Base-by-base conservation (phyloP, 2,888 invertebrate genomes). In the Xestobium rufovillosum region DNA sequence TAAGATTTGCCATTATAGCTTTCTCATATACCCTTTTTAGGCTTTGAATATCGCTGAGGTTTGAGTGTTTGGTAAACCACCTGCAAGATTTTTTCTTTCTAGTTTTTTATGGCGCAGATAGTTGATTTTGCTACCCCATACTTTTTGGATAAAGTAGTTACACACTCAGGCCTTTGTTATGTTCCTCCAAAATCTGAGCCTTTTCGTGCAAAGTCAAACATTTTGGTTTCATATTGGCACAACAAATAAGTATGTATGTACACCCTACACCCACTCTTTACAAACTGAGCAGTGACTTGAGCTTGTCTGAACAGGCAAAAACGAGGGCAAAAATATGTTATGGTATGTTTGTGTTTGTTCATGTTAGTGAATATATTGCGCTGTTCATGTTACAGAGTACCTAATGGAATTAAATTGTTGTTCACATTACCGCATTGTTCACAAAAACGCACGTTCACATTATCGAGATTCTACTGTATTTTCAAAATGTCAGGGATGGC, bases 51-150 rank as follows among this genome's bases (percentile, higher is more conserved):
- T n/a, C n/a, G n/a, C n/a, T n/a, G n/a, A 19, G 8, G 6, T 23
- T 32, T 32, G 9, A 32, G 15, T n/a, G 25, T 32, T 9, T 32
- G 16, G 9, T 23, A 19, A 23, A 32, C 32, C 12, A 23, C 12
- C 12, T 32, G 12, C 16, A 14, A 19, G 11, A 32, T 32, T 32
- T 3, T 32, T 32, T 32, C 19, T 14, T 12, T 12, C 23, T 34
- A 27, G 12, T 34, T 34, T 15, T 34, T 27, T 14, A 34, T 10
- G 10, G 28, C 11, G 27, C 34, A 30, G 14, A 34, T 14, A 10
- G 34, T 34, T 11, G 28, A 34, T 28, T 30, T 34, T 28, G 34
- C 34, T 14, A 34, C 27, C 3, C 34, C 34, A 27, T 34, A 34
- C 27, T 34, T 34, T 15, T 14, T 15, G 14, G 28, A 34, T 15